Percentiles rank a stretch among this genome's conserved stretches.
Conservation (phyloP, 2,888 invertebrate genomes). For the Nomada goodeniana region DNA sequence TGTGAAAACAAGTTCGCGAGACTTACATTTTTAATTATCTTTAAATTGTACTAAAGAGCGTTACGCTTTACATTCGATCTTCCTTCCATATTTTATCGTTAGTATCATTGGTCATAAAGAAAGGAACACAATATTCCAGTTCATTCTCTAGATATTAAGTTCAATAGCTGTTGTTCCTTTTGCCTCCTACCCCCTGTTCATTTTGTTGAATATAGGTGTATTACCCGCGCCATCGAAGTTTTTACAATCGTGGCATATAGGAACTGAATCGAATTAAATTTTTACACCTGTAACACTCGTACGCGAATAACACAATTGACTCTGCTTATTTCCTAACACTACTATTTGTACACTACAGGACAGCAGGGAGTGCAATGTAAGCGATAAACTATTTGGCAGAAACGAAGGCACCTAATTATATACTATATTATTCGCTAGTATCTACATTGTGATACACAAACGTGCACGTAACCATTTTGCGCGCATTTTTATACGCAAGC, state of each 20-base stretch:
- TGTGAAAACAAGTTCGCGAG: background rate
- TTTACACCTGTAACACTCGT: constrained; percentile 33
- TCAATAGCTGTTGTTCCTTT: background rate
- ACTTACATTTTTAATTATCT: background rate
- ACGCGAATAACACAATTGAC: constrained; percentile 61
- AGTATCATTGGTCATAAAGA: background rate
- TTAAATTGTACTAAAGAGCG: background rate
- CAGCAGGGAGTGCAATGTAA: constrained; percentile 68
- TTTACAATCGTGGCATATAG: constrained; percentile 40
- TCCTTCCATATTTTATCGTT: background rate
- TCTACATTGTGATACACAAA: constrained; percentile 67
- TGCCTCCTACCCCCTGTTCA: background rate
- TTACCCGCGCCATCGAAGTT: background rate
- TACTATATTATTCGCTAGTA: constrained; percentile 65
- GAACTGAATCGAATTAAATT: constrained; percentile 63
- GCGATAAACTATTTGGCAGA: constrained; percentile 69
- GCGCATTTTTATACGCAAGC: constrained; percentile 34
- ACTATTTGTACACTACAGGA: constrained; percentile 56
- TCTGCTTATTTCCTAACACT: constrained; percentile 55
- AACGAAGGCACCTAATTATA: constrained; percentile 81
- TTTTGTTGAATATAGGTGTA: background rate
- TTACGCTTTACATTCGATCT: constrained; percentile 2
- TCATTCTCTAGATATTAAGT: background rate
- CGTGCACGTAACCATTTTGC: background rate
- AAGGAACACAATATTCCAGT: background rate